Evolutionary conservation across 2,888 invertebrate species (phyloP).

Genomic region (Andrena praecox): DNA sequence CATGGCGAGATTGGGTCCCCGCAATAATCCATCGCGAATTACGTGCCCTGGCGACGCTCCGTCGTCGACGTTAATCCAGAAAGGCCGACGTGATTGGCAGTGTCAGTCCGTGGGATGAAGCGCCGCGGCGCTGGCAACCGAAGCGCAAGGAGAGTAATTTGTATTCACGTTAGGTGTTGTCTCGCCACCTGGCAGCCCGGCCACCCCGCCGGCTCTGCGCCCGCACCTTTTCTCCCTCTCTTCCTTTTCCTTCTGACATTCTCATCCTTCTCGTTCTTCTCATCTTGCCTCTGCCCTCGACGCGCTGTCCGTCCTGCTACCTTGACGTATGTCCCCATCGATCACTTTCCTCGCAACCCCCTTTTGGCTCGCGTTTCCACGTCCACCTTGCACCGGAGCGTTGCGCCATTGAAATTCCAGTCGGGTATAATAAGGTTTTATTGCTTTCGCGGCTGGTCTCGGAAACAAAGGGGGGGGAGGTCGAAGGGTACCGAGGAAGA

Average conservation of each 20-base stretch:
- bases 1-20: conserved; percentile 52
- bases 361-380: conserved; percentile 69
- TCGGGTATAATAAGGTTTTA: conserved; percentile 77
- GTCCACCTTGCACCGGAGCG: conserved; percentile 65
- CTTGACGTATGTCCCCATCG: conserved; percentile 81
- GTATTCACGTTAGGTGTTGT: conserved; percentile 81
- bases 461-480: conserved; percentile 68
- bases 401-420: conserved; percentile 78
- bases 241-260: conserved; percentile 60
- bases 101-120: conserved; percentile 69
- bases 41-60: conserved; percentile 61
- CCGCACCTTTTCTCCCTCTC: conserved; percentile 56
- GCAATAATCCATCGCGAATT: conserved; percentile 74
- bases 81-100: conserved; percentile 76
- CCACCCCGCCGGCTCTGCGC: conserved; percentile 40
- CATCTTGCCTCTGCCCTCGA: conserved; percentile 66
- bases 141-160: conserved; percentile 76
- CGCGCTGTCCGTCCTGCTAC: conserved; percentile 71
- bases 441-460: conserved; percentile 70
- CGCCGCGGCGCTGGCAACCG: conserved; percentile 70
- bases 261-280: conserved; percentile 67
- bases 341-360: conserved; percentile 75
- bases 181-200: conserved; percentile 77
- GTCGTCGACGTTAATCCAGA: conserved; percentile 71
- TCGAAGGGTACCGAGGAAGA: conserved; percentile 28